Percentiles rank a stretch among this genome's conserved stretches.
phyloP scores from a whole-genome alignment of 2,113 vertebrate genomes.

The Fregetta grallaria region DNA sequence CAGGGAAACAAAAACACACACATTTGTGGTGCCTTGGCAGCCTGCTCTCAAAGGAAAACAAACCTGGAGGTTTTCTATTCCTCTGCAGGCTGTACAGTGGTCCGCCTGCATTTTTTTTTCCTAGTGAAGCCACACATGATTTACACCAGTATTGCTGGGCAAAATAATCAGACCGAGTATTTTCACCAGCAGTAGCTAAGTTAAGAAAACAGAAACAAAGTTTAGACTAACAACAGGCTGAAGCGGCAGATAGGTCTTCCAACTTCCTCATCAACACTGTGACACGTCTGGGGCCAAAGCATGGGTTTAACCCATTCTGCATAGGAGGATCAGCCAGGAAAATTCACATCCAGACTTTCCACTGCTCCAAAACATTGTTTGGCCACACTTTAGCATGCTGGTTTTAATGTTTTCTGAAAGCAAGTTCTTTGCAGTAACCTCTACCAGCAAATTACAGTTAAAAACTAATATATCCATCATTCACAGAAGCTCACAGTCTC shows the following conservation, averaged over 20 bases:
- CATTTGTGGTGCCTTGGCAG: fast-evolving
- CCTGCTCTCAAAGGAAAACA: background rate
- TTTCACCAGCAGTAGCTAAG: background rate
- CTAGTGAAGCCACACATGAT: background rate
- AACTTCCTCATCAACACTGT: background rate
- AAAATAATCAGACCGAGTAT: background rate
- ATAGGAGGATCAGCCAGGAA: background rate
- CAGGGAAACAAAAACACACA: background rate
- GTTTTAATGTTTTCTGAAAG: background rate
- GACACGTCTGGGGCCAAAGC: background rate
- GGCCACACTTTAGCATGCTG: background rate
- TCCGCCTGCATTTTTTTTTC: background rate
- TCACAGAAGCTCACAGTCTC: background rate
- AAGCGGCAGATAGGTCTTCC: background rate
- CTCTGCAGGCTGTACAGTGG: background rate
- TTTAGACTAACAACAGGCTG: background rate
- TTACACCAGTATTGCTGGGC: background rate
- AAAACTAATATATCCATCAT: background rate
- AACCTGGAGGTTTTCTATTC: background rate
- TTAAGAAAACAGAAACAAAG: background rate
- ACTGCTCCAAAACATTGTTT: background rate
- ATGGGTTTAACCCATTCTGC: background rate
- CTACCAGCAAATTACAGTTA: background rate
- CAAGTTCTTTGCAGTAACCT: background rate
- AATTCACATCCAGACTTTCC: background rate